Evolutionary conservation across 2,113 vertebrate species (phyloP), one percentile per base, ranked within the genome.

Genomic region (Phrynosoma platyrhinos): DNA sequence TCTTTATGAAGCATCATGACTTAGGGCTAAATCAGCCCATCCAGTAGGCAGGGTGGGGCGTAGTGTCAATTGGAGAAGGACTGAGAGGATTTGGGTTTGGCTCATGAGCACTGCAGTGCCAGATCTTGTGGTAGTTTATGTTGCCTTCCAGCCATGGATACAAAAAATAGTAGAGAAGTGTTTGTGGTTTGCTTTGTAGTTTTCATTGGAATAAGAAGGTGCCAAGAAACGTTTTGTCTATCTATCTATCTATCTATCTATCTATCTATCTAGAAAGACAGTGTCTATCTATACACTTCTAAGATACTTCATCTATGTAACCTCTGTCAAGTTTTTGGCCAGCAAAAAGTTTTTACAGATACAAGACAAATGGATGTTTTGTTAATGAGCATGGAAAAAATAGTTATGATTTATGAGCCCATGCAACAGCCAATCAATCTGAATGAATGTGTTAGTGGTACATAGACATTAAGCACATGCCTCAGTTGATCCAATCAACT

Each of bases 11-110:
- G 55, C 10, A 6, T 42, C 2, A 69, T 83, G 14, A 78, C 74
- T 78, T 53, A 18, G 25, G 74, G 87, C 62, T 42, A 83, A 69
- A 40, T 88, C 40, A 76, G 77, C 23, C 55, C 32, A 83, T 55
- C 42, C 2, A n/a, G 30, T 9, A n/a, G 74, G 42, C 74, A 83
- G 25, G 87, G 62, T 83, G 74, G 42, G n/a, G 58, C 58, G 7
- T 36, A 58, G 58, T 74, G 55, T 77, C 30, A 25, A 53, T 58
- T 18, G 6, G 5, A 75, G 74, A 69, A 88, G 64, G 80, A 21
- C 8, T 14, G 42, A 74, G 68, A 78, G 74, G 30, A 77, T 71
- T 83, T 81, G 79, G 42, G 8, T 25, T 36, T 83, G 62, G 23
- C 58, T 77, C 8, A n/a, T 30, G 36, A 83, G 14, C 0, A 9